These are phyloP conservation scores for Phyto melanocephala DNA, from an alignment of 2,888 invertebrate genomes.

Conservation along the genomic window DNA sequence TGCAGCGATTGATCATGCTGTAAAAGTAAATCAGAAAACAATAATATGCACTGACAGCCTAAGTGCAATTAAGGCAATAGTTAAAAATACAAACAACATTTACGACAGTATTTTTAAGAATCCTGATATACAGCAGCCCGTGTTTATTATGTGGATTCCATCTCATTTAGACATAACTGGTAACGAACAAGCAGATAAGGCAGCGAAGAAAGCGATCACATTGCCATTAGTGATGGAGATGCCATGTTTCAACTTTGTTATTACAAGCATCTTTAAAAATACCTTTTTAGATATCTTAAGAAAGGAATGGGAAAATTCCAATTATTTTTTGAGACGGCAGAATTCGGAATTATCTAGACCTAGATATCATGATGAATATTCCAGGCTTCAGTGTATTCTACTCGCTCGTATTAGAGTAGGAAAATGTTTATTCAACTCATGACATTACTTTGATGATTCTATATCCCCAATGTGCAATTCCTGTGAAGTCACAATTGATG, in stretches of 20 bases:
- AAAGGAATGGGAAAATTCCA: background rate
- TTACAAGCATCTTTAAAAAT: background rate
- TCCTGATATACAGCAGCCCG: background rate
- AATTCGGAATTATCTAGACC: background rate
- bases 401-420: background rate
- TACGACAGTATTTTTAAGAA: background rate
- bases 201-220: background rate
- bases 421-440: background rate
- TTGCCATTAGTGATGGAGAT: background rate
- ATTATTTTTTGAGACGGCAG: background rate
- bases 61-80: background rate
- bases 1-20: background rate
- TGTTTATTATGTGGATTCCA: background rate
- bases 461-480: background rate
- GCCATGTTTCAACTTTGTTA: background rate
- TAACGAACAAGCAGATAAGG: background rate
- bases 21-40: background rate
- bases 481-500: background rate
- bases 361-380: background rate
- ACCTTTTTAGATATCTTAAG: background rate
- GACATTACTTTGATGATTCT: background rate
- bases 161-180: conserved; percentile 1
- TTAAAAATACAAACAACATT: background rate
- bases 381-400: background rate
- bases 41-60: background rate